Evolutionary conservation across 2,888 invertebrate species (phyloP).

Genomic region (Neria commutata): DNA sequence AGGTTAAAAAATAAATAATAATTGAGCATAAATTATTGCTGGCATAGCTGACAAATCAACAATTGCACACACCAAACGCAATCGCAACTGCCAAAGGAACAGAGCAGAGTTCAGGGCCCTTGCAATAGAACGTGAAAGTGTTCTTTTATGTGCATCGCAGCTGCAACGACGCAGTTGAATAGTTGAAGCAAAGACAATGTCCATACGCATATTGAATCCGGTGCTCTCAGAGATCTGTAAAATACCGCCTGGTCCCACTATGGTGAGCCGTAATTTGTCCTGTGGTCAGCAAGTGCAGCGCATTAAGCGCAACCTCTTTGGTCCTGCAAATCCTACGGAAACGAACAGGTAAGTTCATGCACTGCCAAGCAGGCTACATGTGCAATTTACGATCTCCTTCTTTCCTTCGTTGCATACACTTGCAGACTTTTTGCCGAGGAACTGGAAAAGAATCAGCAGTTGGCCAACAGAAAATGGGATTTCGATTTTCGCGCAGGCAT

Average conservation of each 20-base stretch:
- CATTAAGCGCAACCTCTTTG: conserved; percentile 60
- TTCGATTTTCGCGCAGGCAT: conserved; percentile 59
- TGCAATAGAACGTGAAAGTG: too few species aligned
- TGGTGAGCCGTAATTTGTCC: conserved; percentile 45
- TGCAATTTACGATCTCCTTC: background rate
- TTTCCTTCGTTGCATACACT: background rate
- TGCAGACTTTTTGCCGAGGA: conserved; percentile 51
- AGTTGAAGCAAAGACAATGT: too few species aligned
- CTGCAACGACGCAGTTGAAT: too few species aligned
- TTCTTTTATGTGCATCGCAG: too few species aligned
- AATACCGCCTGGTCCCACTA: conserved; percentile 45
- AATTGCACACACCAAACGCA: too few species aligned
- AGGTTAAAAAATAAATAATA: conserved; percentile 43
- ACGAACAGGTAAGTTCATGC: conserved; percentile 50
- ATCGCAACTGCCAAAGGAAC: too few species aligned
- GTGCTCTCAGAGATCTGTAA: conserved; percentile 53
- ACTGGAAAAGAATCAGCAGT: conserved; percentile 61
- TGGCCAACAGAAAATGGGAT: conserved; percentile 68
- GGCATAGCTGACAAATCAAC: too few species aligned
- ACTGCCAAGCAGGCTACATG: background rate
- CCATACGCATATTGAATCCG: conserved; percentile 55
- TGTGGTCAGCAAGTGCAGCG: conserved; percentile 51
- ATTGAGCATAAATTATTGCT: too few species aligned
- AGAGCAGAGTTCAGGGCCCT: too few species aligned
- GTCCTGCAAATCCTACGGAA: conserved; percentile 48